Conservation (phyloP, 2,888 invertebrate genomes). For the Drosophila rubida region DNA sequence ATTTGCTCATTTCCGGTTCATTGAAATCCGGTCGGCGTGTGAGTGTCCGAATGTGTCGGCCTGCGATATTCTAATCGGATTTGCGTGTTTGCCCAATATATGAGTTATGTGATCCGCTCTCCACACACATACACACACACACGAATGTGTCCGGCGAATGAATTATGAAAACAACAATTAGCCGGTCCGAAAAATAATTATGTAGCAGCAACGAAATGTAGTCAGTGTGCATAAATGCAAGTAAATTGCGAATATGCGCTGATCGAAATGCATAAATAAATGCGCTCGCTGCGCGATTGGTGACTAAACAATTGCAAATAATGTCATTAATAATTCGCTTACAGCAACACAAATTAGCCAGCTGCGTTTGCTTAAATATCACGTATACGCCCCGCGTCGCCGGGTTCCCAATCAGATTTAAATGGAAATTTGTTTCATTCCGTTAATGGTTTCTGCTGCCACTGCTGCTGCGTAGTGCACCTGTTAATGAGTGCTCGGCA, state of each 20-base stretch:
- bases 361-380: constrained; percentile 14
- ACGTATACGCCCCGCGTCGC: constrained; percentile 25
- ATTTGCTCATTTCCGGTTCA: constrained; percentile 77
- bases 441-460: constrained; percentile 1
- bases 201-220: constrained; percentile 29
- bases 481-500: constrained; percentile 26
- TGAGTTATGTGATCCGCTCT: constrained; percentile 43
- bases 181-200: constrained; percentile 54
- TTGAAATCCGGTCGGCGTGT: constrained; percentile 55
- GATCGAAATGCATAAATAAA: constrained; percentile 42
- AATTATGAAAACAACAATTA: constrained; percentile 75
- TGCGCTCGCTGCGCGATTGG: constrained; percentile 27
- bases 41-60: constrained; percentile 52
- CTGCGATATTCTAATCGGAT: constrained; percentile 75
- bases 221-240: constrained; percentile 24
- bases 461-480: constrained; percentile 19
- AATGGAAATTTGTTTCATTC: constrained; percentile 17
- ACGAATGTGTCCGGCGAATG: constrained; percentile 19
- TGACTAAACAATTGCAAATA: constrained; percentile 19
- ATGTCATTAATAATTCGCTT: constrained; percentile 12
- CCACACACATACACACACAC: background rate
- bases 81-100: constrained; percentile 61
- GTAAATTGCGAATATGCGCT: constrained; percentile 25
- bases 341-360: background rate
- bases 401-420: background rate